Conservation (phyloP, 2,888 invertebrate species). For the Trachelus stipa region DNA sequence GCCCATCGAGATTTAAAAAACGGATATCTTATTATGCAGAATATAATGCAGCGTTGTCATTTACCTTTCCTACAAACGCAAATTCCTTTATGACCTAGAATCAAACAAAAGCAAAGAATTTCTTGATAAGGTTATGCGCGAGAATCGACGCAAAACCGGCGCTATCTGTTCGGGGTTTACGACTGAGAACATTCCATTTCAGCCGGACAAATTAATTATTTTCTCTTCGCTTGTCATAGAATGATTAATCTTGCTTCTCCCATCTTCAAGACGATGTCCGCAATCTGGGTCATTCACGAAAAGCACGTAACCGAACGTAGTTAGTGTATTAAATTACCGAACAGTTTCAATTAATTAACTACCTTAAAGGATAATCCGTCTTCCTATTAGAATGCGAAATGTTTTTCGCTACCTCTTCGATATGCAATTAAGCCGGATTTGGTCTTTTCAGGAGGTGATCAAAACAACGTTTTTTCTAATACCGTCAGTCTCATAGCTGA, state of each 20-base stretch:
- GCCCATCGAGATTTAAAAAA: too few species aligned
- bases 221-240: slow-evolving; percentile 5
- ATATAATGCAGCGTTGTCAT: neutral
- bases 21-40: too few species aligned
- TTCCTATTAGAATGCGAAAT: slow-evolving; percentile 23
- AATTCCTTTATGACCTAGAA: neutral
- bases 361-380: slow-evolving; percentile 47
- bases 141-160: neutral
- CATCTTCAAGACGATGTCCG: slow-evolving; percentile 32
- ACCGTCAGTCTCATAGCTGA: neutral
- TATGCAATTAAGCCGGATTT: neutral
- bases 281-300: slow-evolving; percentile 44
- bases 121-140: neutral
- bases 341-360: slow-evolving; percentile 48
- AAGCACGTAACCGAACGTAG: slow-evolving; percentile 33
- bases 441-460: neutral
- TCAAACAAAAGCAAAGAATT: neutral
- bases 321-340: slow-evolving; percentile 47
- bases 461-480: neutral
- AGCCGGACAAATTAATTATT: slow-evolving; percentile 2
- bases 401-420: neutral
- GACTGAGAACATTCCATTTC: neutral
- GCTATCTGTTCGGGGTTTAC: neutral
- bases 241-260: slow-evolving; percentile 35
- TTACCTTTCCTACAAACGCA: neutral